phyloP scores from a whole-genome alignment of 2,888 invertebrate genomes.

The Xestia rhomboidea region DNA sequence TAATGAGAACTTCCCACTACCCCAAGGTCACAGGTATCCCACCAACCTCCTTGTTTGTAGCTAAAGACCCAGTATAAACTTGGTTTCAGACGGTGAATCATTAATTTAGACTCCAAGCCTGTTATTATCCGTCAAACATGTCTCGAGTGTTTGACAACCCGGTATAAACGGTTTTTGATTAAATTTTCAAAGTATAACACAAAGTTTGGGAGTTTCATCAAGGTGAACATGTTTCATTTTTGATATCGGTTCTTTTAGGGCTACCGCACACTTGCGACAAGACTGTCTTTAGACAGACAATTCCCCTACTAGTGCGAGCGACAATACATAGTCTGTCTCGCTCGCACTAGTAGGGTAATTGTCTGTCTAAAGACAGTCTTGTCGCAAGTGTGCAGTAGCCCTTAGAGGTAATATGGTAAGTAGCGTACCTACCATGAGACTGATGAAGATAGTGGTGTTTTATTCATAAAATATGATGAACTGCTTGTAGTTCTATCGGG shows the following conservation, averaged over 20 bases:
- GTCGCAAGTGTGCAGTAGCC: no score
- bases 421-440: neutral
- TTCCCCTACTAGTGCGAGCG: no score
- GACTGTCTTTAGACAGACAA: no score
- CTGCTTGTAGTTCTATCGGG: neutral
- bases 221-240: slow-evolving; percentile 2
- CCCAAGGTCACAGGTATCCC: neutral
- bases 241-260: neutral
- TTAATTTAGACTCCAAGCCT: slow-evolving; percentile 37
- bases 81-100: slow-evolving; percentile 26
- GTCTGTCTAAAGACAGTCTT: no score
- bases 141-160: slow-evolving; percentile 37
- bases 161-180: slow-evolving; percentile 47
- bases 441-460: neutral
- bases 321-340: no score
- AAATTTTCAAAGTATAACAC: slow-evolving; percentile 47
- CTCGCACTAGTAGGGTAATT: no score
- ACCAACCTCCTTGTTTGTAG: neutral
- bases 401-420: neutral
- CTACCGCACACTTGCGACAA: no score
- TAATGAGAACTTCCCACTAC: neutral
- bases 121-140: slow-evolving; percentile 42
- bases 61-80: slow-evolving; percentile 12
- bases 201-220: slow-evolving; percentile 15
- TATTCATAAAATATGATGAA: no score